These are phyloP conservation scores for Rhogogaster chlorosoma DNA, from an alignment of 2,888 invertebrate species.

Conservation along the genomic window DNA sequence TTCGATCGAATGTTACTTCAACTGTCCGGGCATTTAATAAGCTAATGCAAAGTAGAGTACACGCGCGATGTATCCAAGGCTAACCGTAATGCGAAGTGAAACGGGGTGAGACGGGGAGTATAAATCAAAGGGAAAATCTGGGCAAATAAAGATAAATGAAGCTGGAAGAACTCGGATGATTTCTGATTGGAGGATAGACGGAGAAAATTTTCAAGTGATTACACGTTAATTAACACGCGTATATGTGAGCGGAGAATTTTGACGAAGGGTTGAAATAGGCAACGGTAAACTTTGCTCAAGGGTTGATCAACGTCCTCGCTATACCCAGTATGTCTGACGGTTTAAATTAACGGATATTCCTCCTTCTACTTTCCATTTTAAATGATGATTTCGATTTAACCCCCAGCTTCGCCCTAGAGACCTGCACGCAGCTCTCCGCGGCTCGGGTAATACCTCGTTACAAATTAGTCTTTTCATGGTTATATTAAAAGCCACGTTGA, in stretches of 20 bases:
- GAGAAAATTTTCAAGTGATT: constrained; percentile 18
- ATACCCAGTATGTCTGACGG: not conserved
- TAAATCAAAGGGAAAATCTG: not conserved
- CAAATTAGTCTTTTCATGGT: constrained; percentile 38
- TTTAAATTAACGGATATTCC: not conserved
- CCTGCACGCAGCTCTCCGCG: not conserved
- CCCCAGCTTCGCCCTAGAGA: not conserved
- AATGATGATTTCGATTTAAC: not conserved
- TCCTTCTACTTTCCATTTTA: not conserved
- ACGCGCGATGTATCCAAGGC: not conserved
- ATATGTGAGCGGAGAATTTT: not conserved
- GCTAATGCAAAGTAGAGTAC: constrained; percentile 12
- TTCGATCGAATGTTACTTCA: not conserved
- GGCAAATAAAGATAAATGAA: constrained; percentile 32
- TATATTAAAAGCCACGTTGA: constrained; percentile 33
- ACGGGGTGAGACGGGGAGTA: not conserved
- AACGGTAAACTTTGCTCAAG: not conserved
- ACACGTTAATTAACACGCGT: not conserved
- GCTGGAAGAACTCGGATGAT: not conserved
- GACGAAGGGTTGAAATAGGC: not conserved
- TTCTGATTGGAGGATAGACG: not conserved
- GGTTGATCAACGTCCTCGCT: not conserved
- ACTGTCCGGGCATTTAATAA: not conserved
- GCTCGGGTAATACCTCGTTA: not conserved
- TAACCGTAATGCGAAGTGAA: not conserved